Conservation (phyloP, 2,113 vertebrate genomes). For the Psophia crepitans region DNA sequence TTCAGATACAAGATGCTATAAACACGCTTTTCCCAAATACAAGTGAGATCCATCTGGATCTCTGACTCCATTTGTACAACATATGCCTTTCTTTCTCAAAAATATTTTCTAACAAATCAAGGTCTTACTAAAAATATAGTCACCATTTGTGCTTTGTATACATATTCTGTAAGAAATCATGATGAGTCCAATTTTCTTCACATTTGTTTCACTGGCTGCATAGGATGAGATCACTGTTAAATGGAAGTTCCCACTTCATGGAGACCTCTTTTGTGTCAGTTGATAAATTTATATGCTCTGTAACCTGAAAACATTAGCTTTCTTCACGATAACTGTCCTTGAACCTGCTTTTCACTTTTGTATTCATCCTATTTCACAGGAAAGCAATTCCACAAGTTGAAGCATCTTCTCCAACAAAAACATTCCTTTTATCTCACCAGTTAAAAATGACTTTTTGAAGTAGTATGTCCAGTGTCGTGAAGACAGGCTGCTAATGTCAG, state of each 20-base stretch:
- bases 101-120: not conserved
- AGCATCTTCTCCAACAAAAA: not conserved
- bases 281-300: not conserved
- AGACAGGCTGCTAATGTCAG: rapidly evolving
- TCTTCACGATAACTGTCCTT: not conserved
- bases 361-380: not conserved
- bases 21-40: not conserved
- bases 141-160: not conserved
- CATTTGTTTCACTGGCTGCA: not conserved
- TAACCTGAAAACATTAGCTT: not conserved
- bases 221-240: not conserved
- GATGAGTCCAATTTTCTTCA: not conserved
- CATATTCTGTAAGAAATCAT: not conserved
- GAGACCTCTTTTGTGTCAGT: not conserved
- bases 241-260: not conserved
- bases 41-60: not conserved
- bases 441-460: not conserved
- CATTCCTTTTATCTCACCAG: not conserved
- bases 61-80: not conserved
- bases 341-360: not conserved
- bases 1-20: not conserved
- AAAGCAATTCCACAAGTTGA: not conserved
- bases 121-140: not conserved
- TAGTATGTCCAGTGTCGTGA: rapidly evolving
- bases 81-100: not conserved